Base-by-base conservation (phyloP, 1,140 invertebrate genomes). In the Drosophila sulfurigaster region DNA sequence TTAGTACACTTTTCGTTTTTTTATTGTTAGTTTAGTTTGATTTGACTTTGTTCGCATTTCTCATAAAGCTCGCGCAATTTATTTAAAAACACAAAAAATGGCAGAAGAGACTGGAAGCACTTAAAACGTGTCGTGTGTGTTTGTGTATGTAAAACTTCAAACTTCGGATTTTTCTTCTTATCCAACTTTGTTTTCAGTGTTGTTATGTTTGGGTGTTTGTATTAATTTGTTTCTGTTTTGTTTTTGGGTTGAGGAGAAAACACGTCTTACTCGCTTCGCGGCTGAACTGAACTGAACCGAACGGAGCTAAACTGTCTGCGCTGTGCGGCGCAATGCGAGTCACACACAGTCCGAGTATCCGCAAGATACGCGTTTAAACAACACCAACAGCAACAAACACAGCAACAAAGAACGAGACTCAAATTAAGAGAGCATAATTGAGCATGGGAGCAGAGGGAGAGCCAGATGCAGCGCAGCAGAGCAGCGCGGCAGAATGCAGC, bases 251-350 rank as follows among this genome's bases (percentile, higher is more conserved):
- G 70, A 72, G 81, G 85, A 89, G 81, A 70, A 82, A 91, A 91
- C 91, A 92, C 91, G 91, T 92, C 91, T 89, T 90, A 91, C 89
- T 92, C 80, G 91, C 91, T 92, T 89, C 91, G 86, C 79, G 79
- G 82, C 85, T 92, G 79, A 87, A 91, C 79, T 86, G 83, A 85
- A 81, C 70, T 89, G 59, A 74, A 58, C 63, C 41, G 28, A 56
- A 35, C n/a, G 20, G 67, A 73, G 35, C 67, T 57, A 51, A 65
- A 72, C 59, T 59, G 54, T 64, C 58, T 48, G 68, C 49, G 51
- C 57, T 74, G 71, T 72, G 67, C 73, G 59, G 73, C 59, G 73
- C 67, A 71, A 51, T 75, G 74, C 52, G 58, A 72, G 79, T 60
- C 67, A 54, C 52, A 66, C 67, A 54, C 52, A 54, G 57, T 48